A percentile compares a stretch with the other conserved stretches of the same genome.
These are phyloP conservation scores for Acanthosoma haemorrhoidale DNA, from an alignment of 2,888 invertebrate species.

Conservation along the genomic window DNA sequence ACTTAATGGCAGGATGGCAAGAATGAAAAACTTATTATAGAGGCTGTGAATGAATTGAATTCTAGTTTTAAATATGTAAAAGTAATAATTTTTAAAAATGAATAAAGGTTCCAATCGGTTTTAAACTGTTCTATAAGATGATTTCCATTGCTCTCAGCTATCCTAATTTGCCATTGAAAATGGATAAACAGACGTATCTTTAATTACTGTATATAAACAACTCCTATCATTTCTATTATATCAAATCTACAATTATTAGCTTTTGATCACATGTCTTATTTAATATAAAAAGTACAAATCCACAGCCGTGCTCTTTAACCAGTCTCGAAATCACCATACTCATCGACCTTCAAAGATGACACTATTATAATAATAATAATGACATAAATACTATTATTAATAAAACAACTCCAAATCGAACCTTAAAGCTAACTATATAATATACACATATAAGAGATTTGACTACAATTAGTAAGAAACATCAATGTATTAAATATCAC, in stretches of 20 bases:
- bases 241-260: constrained; percentile 36
- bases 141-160: constrained; percentile 16
- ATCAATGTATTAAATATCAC: constrained; percentile 41
- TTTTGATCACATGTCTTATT: constrained; percentile 38
- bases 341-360: constrained; percentile 24
- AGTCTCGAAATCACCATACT: constrained; percentile 34
- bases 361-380: constrained; percentile 27
- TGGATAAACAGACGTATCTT: not conserved
- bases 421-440: constrained; percentile 27
- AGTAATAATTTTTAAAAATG: constrained; percentile 18
- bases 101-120: constrained; percentile 30
- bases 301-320: constrained; percentile 39
- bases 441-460: constrained; percentile 37
- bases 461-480: constrained; percentile 40
- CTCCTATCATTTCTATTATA: constrained; percentile 35
- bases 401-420: constrained; percentile 26
- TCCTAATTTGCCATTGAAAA: constrained; percentile 20
- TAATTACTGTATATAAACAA: constrained; percentile 30
- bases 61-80: constrained; percentile 11
- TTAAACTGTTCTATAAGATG: constrained; percentile 30
- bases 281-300: constrained; percentile 39
- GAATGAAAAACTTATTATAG: not conserved
- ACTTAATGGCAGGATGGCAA: constrained; percentile 26
- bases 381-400: constrained; percentile 30
- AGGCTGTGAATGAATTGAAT: constrained; percentile 23